These are phyloP conservation scores for Chironomus tepperi DNA, from an alignment of 1,140 invertebrate species.

Conservation along the genomic window DNA sequence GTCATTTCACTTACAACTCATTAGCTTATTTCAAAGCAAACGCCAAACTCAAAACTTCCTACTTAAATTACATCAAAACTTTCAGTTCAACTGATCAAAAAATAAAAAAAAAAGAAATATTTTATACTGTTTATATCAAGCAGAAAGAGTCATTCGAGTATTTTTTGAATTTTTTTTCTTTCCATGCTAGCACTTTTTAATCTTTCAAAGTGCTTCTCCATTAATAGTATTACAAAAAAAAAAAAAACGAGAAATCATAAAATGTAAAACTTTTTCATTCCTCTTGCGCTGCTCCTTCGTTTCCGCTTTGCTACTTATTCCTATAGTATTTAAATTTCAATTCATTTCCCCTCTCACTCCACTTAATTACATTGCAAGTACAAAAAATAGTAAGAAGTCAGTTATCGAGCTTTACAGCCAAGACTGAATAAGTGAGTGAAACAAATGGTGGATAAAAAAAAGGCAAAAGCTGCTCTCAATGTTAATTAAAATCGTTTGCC, in stretches of 20 bases:
- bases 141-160: too few relatives aligned
- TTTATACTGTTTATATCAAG: too few relatives aligned
- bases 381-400: background rate
- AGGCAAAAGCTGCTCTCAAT: background rate
- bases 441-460: background rate
- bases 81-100: background rate
- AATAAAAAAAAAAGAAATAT: background rate
- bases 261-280: background rate
- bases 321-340: background rate
- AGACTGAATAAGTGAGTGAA: too few relatives aligned
- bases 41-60: too few relatives aligned
- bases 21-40: too few relatives aligned
- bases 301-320: background rate
- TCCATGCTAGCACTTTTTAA: background rate
- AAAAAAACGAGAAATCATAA: background rate
- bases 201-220: background rate
- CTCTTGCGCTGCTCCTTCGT: background rate
- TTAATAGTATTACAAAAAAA: background rate
- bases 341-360: background rate
- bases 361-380: background rate
- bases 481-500: constrained; percentile 8
- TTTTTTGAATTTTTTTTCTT: background rate
- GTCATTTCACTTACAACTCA: background rate
- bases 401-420: too few relatives aligned
- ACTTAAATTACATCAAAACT: too few relatives aligned